phyloP scores from a whole-genome alignment of 2,888 invertebrate genomes.

The Uloborus plumipes region DNA sequence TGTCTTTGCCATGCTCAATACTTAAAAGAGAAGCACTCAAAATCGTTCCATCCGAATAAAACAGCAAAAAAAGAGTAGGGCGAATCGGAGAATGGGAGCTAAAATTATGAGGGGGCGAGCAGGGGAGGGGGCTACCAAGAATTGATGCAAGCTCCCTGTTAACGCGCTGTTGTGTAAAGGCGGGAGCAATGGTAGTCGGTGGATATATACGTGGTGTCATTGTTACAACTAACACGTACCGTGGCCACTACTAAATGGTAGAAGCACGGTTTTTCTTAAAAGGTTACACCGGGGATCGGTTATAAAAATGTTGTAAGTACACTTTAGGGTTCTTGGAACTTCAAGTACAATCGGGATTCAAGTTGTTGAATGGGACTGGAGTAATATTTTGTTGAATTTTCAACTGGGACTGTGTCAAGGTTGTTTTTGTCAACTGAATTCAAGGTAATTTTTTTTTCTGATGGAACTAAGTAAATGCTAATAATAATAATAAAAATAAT shows the following conservation, averaged over 20 bases:
- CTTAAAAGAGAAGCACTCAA: constrained; percentile 59
- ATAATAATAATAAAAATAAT: too few relatives aligned
- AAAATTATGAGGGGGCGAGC: constrained; percentile 46
- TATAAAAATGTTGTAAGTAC: constrained; percentile 26
- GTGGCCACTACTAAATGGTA: constrained; percentile 52
- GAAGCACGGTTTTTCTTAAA: constrained; percentile 60
- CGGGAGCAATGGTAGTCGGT: constrained; percentile 1
- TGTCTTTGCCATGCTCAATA: constrained; percentile 57
- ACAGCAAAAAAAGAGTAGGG: constrained; percentile 2
- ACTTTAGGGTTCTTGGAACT: constrained; percentile 22
- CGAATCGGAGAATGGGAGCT: constrained; percentile 29
- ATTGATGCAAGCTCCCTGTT: constrained; percentile 57
- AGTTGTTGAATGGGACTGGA: too few relatives aligned
- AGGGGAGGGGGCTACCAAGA: constrained; percentile 40
- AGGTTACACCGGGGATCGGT: constrained; percentile 56
- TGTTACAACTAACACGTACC: constrained; percentile 60
- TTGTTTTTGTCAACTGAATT: too few relatives aligned
- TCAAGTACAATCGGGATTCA: neutral
- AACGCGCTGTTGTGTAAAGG: constrained; percentile 25
- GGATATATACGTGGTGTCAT: constrained; percentile 55
- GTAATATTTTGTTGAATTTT: too few relatives aligned
- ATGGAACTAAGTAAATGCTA: too few relatives aligned
- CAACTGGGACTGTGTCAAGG: too few relatives aligned
- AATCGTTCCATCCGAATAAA: constrained; percentile 43
- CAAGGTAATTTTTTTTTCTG: too few relatives aligned